Base-by-base conservation (phyloP, 1,140 invertebrate species). In the Drosophila grimshawi region DNA sequence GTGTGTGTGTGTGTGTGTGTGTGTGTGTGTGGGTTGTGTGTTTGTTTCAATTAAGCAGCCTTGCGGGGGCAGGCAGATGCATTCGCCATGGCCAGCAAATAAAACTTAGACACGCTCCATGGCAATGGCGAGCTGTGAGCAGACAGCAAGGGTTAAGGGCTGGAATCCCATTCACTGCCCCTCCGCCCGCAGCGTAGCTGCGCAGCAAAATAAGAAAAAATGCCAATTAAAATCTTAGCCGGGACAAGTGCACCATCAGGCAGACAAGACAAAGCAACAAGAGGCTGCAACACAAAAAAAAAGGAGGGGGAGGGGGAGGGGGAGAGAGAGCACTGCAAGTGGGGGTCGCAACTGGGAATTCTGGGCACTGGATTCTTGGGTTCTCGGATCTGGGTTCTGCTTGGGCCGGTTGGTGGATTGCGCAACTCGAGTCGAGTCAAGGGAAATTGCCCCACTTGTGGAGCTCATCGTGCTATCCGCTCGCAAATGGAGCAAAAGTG, bases 141-240 rank as follows among this genome's bases (percentile, higher is more conserved):
- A 57, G 33, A 5, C 35, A 32, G 49, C 57, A 55, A 65, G 61
- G 62, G 74, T 71, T 76, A 71, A 62, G 59, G 48, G 35, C 45
- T 46, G 41, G 41, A n/a, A 43, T n/a, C 39, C 39, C 39, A 10
- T n/a, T 41, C 39, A 41, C 39, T 10, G n/a, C 2, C 8, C 8
- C 10, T n/a, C 39, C 39, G 48, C n/a, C 29, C 2, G 27, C 37
- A 35, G 51, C 37, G 27, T 19, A 66, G 5, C 29, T 6, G 71
- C 41, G 33, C 33, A 48, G 37, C 32, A 37, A 67, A 60, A 63
- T 59, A 37, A 57, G 55, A 75, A 83, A 82, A 88, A 88, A 89
- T 88, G 85, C 85, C 85, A 89, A 88, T 89, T 88, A 88, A 88
- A 88, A 88, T 88, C 85, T 88, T 88, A 78, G 81, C 77, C 69